Evolutionary conservation across 2,888 invertebrate species (phyloP).

Genomic region (Sinopyrophorus schimmeli): DNA sequence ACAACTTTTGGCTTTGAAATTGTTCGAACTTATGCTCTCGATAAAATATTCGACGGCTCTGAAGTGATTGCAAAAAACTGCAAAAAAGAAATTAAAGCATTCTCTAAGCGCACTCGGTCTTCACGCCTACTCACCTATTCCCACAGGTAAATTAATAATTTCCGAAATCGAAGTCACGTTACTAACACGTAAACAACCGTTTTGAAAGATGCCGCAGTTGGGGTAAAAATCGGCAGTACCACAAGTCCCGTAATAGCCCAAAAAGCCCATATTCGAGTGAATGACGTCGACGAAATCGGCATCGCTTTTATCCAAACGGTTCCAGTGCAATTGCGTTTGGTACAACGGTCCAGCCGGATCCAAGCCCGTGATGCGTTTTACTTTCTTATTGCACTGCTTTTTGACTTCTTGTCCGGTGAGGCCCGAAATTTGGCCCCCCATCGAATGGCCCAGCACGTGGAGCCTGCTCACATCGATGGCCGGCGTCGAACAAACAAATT

Average conservation of each 20-base stretch:
- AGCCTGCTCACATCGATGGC: conserved; percentile 1
- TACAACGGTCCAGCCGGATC: conserved; percentile 23
- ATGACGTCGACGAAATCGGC: conserved; percentile 21
- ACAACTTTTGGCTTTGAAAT: conserved; percentile 5
- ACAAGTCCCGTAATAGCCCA: conserved; percentile 17
- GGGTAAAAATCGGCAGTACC: conserved; percentile 21
- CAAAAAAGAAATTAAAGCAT: background rate
- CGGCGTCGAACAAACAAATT: conserved; percentile 4
- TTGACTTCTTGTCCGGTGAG: conserved; percentile 10
- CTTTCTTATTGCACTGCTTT: conserved; percentile 2
- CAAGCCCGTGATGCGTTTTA: conserved; percentile 20
- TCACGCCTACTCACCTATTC: background rate
- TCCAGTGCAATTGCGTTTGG: background rate
- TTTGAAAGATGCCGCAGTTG: conserved; percentile 18
- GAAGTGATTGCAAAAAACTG: conserved; percentile 10
- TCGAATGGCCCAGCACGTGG: conserved; percentile 20
- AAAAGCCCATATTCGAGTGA: conserved; percentile 11
- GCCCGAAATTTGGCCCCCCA: conserved; percentile 24
- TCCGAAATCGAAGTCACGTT: background rate
- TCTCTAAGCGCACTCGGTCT: too few relatives aligned
- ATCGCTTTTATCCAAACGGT: conserved; percentile 14
- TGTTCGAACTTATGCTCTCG: conserved; percentile 7
- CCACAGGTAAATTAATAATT: conserved; percentile 1
- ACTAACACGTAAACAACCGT: conserved; percentile 6
- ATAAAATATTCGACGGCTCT: conserved; percentile 1